Evolutionary conservation across 1,140 invertebrate genomes (phyloP).

Genomic region (Delia radicum): DNA sequence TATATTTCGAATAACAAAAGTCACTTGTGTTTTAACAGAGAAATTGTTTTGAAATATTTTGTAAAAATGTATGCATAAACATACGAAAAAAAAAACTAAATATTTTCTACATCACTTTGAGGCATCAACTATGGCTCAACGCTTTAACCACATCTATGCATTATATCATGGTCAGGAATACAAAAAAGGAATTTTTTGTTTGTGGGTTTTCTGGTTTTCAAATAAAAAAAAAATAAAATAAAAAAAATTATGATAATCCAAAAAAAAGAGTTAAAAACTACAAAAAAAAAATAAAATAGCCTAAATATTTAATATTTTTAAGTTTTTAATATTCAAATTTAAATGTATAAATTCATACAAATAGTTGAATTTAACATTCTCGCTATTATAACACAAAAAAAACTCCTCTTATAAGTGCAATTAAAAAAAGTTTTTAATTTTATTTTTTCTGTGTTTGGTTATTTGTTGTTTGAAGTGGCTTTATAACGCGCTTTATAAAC

Average conservation of each 20-base stretch:
- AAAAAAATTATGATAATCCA: neutral
- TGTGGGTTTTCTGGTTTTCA: neutral
- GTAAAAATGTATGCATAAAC: neutral
- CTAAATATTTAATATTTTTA: neutral
- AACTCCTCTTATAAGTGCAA: neutral
- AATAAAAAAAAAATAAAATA: neutral
- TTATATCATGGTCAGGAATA: neutral
- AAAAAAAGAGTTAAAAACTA: neutral
- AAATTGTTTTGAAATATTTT: conserved; percentile 22
- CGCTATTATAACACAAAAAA: neutral
- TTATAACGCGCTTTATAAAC: conserved; percentile 21
- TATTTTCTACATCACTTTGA: neutral
- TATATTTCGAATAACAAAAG: conserved; percentile 4
- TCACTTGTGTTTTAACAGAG: conserved; percentile 12
- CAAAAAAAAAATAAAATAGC: neutral
- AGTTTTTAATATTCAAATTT: neutral
- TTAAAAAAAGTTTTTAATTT: neutral
- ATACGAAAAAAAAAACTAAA: neutral
- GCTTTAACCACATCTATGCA: conserved; percentile 21
- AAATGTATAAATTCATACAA: neutral
- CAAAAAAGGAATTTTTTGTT: neutral
- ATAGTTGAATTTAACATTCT: neutral
- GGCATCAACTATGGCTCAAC: conserved; percentile 2
- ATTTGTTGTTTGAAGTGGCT: conserved; percentile 11
- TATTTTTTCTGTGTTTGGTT: neutral